Conservation (phyloP, 2,113 vertebrate species). For the Typhlomys cinereus region DNA sequence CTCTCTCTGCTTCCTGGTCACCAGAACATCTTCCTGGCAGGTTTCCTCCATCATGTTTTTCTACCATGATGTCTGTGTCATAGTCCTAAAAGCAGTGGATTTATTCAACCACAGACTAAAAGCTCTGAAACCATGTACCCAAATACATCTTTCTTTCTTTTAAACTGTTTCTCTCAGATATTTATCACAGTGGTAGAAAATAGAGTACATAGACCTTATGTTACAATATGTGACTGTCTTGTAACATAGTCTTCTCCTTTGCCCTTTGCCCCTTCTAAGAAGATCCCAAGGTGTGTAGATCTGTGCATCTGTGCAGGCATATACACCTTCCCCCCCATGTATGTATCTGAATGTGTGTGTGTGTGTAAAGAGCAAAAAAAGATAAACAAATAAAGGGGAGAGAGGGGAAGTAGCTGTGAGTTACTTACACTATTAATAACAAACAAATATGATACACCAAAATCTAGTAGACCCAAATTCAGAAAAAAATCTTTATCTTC, state of each 20-base stretch:
- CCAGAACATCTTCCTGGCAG: background rate
- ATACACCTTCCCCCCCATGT: too few species aligned
- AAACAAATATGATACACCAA: conserved; percentile 91
- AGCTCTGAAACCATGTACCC: background rate
- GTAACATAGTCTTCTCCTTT: background rate
- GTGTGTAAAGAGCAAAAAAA: background rate
- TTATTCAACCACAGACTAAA: background rate
- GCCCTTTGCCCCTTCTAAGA: background rate
- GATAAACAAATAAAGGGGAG: background rate
- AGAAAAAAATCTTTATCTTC: conserved; percentile 77
- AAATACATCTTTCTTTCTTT: background rate
- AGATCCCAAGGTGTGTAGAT: background rate
- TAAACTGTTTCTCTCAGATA: background rate
- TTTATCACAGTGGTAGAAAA: background rate
- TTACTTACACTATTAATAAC: conserved; percentile 89
- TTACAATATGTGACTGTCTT: background rate
- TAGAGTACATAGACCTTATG: background rate
- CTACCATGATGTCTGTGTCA: background rate
- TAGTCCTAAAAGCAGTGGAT: background rate
- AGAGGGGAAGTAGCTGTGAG: background rate
- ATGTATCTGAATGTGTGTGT: background rate
- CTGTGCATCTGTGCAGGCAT: background rate
- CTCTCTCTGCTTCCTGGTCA: background rate
- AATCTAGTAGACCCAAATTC: conserved; percentile 92
- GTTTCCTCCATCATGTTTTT: background rate